A percentile compares a stretch with the other conserved stretches of the same genome.
Evolutionary conservation across 2,797 vertebrate species (phyloP).

Genomic region (Glyptemys insculpta): DNA sequence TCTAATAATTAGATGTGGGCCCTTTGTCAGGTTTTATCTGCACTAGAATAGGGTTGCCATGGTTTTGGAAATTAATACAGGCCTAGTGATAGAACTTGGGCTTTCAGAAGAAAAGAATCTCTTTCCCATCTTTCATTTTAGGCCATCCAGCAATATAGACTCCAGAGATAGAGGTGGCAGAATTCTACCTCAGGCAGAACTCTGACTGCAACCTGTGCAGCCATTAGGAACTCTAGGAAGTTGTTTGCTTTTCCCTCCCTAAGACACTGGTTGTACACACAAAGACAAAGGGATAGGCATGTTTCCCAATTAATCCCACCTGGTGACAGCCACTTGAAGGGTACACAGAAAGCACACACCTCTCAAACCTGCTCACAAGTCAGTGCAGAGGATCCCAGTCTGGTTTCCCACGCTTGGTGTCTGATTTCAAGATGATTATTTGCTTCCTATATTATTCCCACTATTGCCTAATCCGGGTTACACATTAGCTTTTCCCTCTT

Average conservation of each 20-base stretch:
- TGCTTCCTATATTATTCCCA: slow-evolving; percentile 26
- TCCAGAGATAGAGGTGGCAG: background rate
- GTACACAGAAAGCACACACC: slow-evolving; percentile 47
- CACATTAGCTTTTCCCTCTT: slow-evolving; percentile 2
- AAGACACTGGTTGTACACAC: background rate
- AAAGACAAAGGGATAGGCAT: background rate
- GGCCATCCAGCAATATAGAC: fast-evolving
- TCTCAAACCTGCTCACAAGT: slow-evolving; percentile 39
- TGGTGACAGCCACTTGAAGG: background rate
- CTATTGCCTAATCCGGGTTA: slow-evolving; percentile 59
- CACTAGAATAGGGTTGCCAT: background rate
- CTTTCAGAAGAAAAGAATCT: background rate
- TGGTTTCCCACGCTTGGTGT: slow-evolving; percentile 18
- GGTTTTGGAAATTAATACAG: background rate
- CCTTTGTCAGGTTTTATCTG: background rate
- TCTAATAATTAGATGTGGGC: background rate
- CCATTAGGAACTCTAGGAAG: background rate
- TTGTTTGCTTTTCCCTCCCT: too few species aligned
- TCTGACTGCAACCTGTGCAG: background rate
- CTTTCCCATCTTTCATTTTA: background rate
- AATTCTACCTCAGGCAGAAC: background rate
- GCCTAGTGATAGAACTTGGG: background rate
- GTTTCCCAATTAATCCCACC: fast-evolving
- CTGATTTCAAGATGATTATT: background rate
- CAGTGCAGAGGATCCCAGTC: background rate